A percentile compares a stretch with the other conserved stretches of the same genome.
Evolutionary conservation across 2,888 invertebrate species (phyloP).

Genomic region (Lacanobia wlatinum): DNA sequence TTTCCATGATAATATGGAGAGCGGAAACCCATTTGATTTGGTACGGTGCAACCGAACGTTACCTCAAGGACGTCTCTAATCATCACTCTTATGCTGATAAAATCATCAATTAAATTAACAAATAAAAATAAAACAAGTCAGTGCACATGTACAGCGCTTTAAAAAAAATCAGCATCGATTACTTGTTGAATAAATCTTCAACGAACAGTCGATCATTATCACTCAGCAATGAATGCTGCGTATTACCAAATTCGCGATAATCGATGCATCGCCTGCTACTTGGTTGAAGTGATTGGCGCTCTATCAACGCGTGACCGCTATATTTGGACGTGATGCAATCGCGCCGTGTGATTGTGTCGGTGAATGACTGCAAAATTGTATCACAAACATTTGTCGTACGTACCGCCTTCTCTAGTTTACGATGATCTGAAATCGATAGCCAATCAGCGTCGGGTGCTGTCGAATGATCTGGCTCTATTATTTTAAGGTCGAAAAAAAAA

Average conservation of each 20-base stretch:
- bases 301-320: constrained; percentile 69
- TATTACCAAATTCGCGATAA: constrained; percentile 33
- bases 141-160: not conserved
- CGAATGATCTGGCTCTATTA: constrained; percentile 3
- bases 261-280: constrained; percentile 51
- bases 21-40: not conserved
- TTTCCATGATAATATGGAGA: not conserved
- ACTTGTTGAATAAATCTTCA: constrained; percentile 18
- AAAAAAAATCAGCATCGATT: constrained; percentile 31
- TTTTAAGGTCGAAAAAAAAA: constrained; percentile 8
- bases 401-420: constrained; percentile 30
- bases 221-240: constrained; percentile 43
- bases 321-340: constrained; percentile 82
- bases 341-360: constrained; percentile 68
- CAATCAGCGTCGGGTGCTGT: constrained; percentile 7
- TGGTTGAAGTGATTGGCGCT: constrained; percentile 64
- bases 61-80: constrained; percentile 30
- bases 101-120: constrained; percentile 29
- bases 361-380: constrained; percentile 77
- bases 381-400: constrained; percentile 66
- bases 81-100: constrained; percentile 21
- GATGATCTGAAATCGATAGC: constrained; percentile 12
- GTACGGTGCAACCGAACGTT: not conserved
- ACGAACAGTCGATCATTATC: constrained; percentile 12
- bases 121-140: constrained; percentile 26